These are phyloP conservation scores for Heteromormyrus szaboi DNA, from an alignment of 2,797 vertebrate genomes.

Conservation along the genomic window DNA sequence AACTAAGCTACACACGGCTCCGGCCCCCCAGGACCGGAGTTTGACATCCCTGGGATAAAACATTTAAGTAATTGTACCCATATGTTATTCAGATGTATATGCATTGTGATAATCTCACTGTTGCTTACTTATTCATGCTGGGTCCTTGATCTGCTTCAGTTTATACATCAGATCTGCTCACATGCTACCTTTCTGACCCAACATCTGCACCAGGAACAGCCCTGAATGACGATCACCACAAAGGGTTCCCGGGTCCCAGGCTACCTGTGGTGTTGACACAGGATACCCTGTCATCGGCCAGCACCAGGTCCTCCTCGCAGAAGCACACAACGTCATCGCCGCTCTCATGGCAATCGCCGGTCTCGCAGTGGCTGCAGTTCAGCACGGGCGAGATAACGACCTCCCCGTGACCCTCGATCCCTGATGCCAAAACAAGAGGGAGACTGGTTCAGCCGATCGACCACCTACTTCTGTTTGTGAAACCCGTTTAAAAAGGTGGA, in stretches of 20 bases:
- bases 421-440: constrained; percentile 47
- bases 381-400: constrained; percentile 83
- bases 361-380: constrained; percentile 94
- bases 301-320: constrained; percentile 74
- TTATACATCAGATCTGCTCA: not conserved
- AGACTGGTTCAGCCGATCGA: not conserved
- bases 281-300: constrained; percentile 76
- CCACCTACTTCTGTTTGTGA: not conserved
- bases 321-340: constrained; percentile 72
- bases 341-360: constrained; percentile 76
- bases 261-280: constrained; percentile 70
- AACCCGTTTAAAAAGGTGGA: not conserved
- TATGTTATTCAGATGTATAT: not conserved
- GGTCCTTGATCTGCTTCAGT: not conserved
- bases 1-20: not conserved
- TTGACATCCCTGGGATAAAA: not conserved
- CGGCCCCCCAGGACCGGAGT: not conserved
- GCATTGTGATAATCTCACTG: not conserved
- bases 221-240: not conserved
- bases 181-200: not conserved
- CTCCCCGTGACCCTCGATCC: constrained; percentile 86
- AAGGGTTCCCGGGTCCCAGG: not conserved
- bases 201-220: not conserved
- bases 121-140: not conserved
- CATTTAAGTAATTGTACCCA: not conserved